These are phyloP conservation scores for Sceliomorpha sp. DNA, from an alignment of 2,888 invertebrate species.

Conservation along the genomic window DNA sequence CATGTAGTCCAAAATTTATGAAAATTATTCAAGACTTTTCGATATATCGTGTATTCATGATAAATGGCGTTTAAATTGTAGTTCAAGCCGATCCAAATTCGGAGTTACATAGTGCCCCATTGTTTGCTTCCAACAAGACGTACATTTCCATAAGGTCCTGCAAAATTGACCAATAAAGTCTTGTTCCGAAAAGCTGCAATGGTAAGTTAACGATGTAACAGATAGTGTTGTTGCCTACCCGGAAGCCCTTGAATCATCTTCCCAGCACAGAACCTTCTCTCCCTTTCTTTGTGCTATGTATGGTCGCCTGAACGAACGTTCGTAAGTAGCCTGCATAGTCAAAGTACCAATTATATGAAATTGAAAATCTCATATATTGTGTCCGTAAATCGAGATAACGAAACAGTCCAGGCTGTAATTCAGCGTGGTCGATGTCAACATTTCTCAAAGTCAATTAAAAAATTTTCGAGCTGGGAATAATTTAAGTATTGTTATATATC, in stretches of 20 bases:
- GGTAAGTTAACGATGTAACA: conserved; percentile 37
- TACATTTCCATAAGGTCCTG: conserved; percentile 37
- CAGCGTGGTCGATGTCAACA: not conserved
- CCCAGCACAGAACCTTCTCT: conserved; percentile 18
- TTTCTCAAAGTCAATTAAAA: no score
- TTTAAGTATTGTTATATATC: no score
- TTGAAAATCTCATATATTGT: conserved; percentile 65
- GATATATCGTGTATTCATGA: conserved; percentile 67
- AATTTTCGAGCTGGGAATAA: no score
- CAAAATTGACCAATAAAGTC: conserved; percentile 65
- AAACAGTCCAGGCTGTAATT: conserved; percentile 12
- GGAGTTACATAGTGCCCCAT: conserved; percentile 35
- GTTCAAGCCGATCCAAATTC: conserved; percentile 56
- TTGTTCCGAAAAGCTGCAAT: conserved; percentile 25
- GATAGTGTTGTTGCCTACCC: conserved; percentile 33
- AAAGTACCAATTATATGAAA: conserved; percentile 65
- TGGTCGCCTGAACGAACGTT: conserved; percentile 37
- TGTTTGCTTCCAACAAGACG: conserved; percentile 33
- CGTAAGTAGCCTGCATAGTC: conserved; percentile 16
- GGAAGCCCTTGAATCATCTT: conserved; percentile 58
- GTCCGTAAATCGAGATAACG: conserved; percentile 54
- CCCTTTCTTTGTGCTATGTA: conserved; percentile 23
- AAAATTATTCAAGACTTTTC: conserved; percentile 74
- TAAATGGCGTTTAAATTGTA: conserved; percentile 61
- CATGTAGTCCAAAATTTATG: no score